Base-by-base conservation (phyloP, 2,797 vertebrate species). In the Darevskia mixta region DNA sequence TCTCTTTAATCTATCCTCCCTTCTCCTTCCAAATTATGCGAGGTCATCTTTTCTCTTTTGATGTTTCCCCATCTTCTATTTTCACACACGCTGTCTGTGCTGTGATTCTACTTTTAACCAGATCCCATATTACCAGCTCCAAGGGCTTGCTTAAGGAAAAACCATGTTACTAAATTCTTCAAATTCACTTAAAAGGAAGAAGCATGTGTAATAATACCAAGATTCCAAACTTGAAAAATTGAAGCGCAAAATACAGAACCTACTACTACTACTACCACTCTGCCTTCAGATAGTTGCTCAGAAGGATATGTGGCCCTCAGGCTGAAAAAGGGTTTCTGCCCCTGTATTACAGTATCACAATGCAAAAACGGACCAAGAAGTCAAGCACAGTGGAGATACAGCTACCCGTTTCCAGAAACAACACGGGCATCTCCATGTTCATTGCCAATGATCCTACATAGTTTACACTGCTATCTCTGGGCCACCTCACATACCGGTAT, bases 41-140 rank as follows among this genome's bases (percentile, higher is more conserved):
- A 64, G 78, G 23, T 64, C 43, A 80, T 85, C 71, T 71, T 82
- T 71, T 64, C 13, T 9, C 25, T 66, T 3, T 0, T 0, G 0
- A 71, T 4, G 18, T 3, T 13, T 58, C 11, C 43, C 58, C 2
- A n/a, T 43, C 15, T 43, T 69, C 61, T 78, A 0, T 64, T 79
- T 69, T n/a, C 86, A 23, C 41, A 23, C 41, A 41, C 66, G 38
- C 43, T 55, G 18, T 7, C 85, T 49, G 67, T 75, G 23, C 27
- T 64, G 43, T 25, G 23, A 0, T 0, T 17, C 25, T 43, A 75
- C 29, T 76, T 64, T 85, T 76, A 76, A 43, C 83, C 15, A 66
- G 77, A 71, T 87, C n/a, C 18, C 38, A 76, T 7, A 5, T 35
- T 73, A 72, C n/a, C 75, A 77, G 73, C 82, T 20, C 83, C 89